Conservation (phyloP, 1,140 invertebrate species). For the Drosophila guanche region DNA sequence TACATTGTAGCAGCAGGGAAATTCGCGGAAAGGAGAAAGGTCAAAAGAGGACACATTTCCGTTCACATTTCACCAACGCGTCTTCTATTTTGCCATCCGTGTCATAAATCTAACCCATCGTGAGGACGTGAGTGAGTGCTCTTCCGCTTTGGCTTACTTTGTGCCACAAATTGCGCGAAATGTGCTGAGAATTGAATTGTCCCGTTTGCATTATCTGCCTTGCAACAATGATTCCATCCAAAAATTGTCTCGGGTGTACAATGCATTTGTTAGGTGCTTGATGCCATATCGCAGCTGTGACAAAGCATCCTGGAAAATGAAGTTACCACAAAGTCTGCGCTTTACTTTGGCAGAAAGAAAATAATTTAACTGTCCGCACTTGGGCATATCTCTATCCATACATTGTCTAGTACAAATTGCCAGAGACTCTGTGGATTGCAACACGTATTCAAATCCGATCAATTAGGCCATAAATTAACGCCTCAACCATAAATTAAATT, state of each 20-base stretch:
- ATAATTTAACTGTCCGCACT: no score
- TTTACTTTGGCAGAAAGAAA: no score
- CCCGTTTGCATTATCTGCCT: constrained; percentile 18
- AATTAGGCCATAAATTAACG: constrained; percentile 81
- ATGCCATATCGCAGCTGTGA: constrained; percentile 3
- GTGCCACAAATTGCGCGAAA: constrained; percentile 64
- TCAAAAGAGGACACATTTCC: no score
- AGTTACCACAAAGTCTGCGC: background rate
- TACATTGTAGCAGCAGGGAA: background rate
- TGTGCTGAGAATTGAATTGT: constrained; percentile 42
- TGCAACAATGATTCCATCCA: constrained; percentile 25
- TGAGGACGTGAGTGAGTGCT: constrained; percentile 2
- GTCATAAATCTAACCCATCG: background rate
- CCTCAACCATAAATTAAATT: constrained; percentile 75
- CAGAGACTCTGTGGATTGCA: constrained; percentile 54
- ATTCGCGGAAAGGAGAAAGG: no score
- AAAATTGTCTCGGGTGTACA: background rate
- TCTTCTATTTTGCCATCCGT: background rate
- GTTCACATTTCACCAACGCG: no score
- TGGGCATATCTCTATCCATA: background rate
- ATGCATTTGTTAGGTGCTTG: constrained; percentile 8
- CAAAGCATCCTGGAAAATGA: constrained; percentile 11
- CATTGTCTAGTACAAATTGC: constrained; percentile 41
- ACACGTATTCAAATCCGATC: constrained; percentile 71
- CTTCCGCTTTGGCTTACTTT: constrained; percentile 55